A percentile compares a stretch with the other conserved stretches of the same genome.
Evolutionary conservation across 2,888 invertebrate species (phyloP).

Genomic region (Idaea aversata): DNA sequence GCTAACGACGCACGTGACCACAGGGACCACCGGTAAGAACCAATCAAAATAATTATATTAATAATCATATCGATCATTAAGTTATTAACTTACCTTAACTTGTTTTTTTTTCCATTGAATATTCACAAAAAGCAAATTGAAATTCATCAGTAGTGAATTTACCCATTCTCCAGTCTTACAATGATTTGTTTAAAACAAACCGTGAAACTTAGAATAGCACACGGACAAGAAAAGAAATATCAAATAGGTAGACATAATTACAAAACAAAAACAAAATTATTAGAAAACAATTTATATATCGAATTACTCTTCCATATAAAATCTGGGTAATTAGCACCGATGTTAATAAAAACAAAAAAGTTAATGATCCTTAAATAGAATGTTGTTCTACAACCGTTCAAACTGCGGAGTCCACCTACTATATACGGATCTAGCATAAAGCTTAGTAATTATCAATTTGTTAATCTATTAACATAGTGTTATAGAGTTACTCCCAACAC

Average conservation of each 20-base stretch:
- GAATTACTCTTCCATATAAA: too few species aligned
- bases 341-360: slow-evolving; percentile 39
- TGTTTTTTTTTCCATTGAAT: background rate
- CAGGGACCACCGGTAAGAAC: background rate
- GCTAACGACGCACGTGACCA: slow-evolving; percentile 66
- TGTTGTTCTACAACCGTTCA: slow-evolving; percentile 55
- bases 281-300: too few species aligned
- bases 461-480: slow-evolving; percentile 59
- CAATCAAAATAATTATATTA: background rate
- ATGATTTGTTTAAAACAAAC: too few species aligned
- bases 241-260: too few species aligned
- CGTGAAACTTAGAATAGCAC: too few species aligned
- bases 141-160: background rate
- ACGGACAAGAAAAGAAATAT: too few species aligned
- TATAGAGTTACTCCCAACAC: slow-evolving; percentile 35
- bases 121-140: background rate
- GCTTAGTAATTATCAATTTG: slow-evolving; percentile 58
- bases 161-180: too few species aligned
- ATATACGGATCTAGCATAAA: slow-evolving; percentile 44
- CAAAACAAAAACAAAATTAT: too few species aligned
- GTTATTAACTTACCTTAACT: too few species aligned
- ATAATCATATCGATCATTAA: slow-evolving; percentile 13
- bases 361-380: slow-evolving; percentile 64
- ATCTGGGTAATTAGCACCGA: slow-evolving; percentile 20
- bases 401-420: slow-evolving; percentile 55